phyloP scores from a whole-genome alignment of 2,797 vertebrate genomes.

The Amniataba percoides region DNA sequence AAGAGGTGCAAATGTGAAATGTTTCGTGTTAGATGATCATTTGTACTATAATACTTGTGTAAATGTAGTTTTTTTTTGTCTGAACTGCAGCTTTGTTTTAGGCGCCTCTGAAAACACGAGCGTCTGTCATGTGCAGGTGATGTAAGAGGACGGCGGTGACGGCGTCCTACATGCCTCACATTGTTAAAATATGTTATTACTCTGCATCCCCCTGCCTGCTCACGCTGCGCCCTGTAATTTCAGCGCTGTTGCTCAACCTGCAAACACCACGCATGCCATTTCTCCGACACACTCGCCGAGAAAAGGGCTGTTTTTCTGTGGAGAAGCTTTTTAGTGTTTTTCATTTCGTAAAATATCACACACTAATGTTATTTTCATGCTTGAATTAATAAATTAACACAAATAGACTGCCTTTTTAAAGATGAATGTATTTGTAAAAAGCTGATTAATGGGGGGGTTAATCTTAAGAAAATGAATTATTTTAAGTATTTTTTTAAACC shows the following conservation, averaged over 20 bases:
- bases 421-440: no score
- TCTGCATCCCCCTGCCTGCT: conserved; percentile 6
- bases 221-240: conserved; percentile 71
- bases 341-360: no score
- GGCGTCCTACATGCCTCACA: conserved; percentile 60
- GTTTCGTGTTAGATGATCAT: no score
- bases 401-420: background rate
- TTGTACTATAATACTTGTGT: no score
- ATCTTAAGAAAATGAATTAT: no score
- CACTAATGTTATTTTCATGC: no score
- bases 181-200: conserved; percentile 65
- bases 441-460: no score
- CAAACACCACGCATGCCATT: conserved; percentile 10
- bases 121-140: conserved; percentile 33
- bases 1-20: no score
- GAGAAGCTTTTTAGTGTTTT: no score
- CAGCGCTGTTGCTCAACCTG: conserved; percentile 59
- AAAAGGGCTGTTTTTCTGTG: background rate
- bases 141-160: conserved; percentile 30
- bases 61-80: background rate
- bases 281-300: background rate
- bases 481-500: no score
- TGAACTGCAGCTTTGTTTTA: no score
- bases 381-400: no score
- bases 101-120: conserved; percentile 13